Evolutionary conservation across 2,797 vertebrate genomes (phyloP).

Genomic region (Rhadinocentrus ornatus): DNA sequence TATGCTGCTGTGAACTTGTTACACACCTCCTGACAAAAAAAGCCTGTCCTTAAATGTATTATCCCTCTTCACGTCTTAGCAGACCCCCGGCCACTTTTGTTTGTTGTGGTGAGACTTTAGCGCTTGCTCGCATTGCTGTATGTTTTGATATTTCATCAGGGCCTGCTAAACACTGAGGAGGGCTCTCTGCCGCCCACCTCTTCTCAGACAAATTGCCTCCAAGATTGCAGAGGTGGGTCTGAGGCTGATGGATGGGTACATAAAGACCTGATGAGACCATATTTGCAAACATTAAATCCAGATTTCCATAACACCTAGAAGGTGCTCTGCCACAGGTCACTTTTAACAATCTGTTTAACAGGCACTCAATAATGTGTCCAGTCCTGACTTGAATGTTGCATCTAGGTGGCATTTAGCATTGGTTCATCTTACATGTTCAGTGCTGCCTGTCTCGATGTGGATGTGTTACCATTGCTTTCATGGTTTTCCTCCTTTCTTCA

Average conservation of each 20-base stretch:
- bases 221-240: slow-evolving; percentile 81
- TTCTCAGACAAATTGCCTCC: slow-evolving; percentile 82
- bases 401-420: slow-evolving; percentile 29
- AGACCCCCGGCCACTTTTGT: slow-evolving; percentile 60
- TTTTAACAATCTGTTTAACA: slow-evolving; percentile 31
- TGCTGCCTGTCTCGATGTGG: slow-evolving; percentile 28
- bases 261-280: slow-evolving; percentile 76
- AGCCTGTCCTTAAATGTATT: slow-evolving; percentile 42
- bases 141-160: slow-evolving; percentile 80
- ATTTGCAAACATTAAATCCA: slow-evolving; percentile 81
- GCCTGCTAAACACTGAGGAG: slow-evolving; percentile 80
- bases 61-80: slow-evolving; percentile 20
- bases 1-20: slow-evolving; percentile 1
- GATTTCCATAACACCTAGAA: slow-evolving; percentile 71
- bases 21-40: not conserved
- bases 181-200: slow-evolving; percentile 80
- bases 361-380: slow-evolving; percentile 29
- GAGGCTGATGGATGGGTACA: slow-evolving; percentile 79
- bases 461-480: slow-evolving; percentile 27
- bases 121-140: slow-evolving; percentile 52
- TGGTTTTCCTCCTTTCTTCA: slow-evolving; percentile 27
- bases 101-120: slow-evolving; percentile 55
- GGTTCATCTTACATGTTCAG: slow-evolving; percentile 33
- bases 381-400: slow-evolving; percentile 43
- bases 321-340: slow-evolving; percentile 54